Evolutionary conservation across 2,888 invertebrate genomes (phyloP), one percentile per base, ranked within the genome.

Genomic region (Napeogenes inachia): DNA sequence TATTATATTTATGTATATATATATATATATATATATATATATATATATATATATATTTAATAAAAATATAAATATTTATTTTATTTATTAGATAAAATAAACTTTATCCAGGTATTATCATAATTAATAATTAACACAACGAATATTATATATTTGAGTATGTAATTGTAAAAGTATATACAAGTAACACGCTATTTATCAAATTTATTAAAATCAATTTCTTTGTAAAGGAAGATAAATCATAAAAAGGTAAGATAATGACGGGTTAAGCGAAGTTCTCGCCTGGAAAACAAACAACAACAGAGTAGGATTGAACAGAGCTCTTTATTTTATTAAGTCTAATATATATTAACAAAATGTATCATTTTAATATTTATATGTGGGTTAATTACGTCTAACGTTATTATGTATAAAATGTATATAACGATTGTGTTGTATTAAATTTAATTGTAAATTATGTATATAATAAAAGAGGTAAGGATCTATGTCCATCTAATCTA

Each of bases 261-360:
- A 89, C 88, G 84, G 89, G 88, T 85, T 86, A 80, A 71, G 85
- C 78, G 78, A 81, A 87, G 84, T 90, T 90, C 89, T 88, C 90
- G 89, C 89, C 88, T 80, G 87, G 83, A 89, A 90, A 90, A 90
- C 90, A 90, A 90, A 90, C 90, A 90, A 75, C 74, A 75, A 81
- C 87, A 82, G 84, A 80, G 83, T 78, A 81, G 78, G 71, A 69
- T 65, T 55, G 63, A 60, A 54, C 67, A 69, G 71, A 72, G 71
- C 30, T 45, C 66, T 70, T 71, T 70, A 87, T 88, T 87, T 84
- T 83, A 84, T 85, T 84, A 50, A 50, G 21, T 50, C 21, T 50
- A 50, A 4, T 8, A 6, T n/a, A 13, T 13, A 13, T 12, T 21
- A 21, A 21, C 21, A 21, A 21, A 21, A 21, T 21, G 21, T 21